Percentiles rank a stretch among this genome's conserved stretches.
phyloP scores from a whole-genome alignment of 2,888 invertebrate species.

The Cyclophora albipunctata region DNA sequence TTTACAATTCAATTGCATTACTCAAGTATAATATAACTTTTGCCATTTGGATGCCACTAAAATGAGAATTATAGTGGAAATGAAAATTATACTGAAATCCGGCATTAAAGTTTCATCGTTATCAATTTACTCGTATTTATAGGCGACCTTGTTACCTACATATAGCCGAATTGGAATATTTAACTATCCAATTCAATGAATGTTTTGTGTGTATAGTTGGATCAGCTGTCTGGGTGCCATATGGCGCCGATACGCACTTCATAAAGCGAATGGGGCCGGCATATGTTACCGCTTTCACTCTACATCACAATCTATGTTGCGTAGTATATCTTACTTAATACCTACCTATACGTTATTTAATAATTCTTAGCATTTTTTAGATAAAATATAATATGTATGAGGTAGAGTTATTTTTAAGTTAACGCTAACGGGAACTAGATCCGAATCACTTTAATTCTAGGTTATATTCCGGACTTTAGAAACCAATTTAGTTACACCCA shows the following conservation, averaged over 20 bases:
- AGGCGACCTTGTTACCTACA: constrained; percentile 17
- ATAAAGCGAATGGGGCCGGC: constrained; percentile 68
- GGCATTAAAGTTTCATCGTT: constrained; percentile 2
- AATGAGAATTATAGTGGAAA: too few relatives aligned
- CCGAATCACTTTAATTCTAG: too few relatives aligned
- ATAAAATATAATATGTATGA: too few relatives aligned
- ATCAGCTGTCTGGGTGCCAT: constrained; percentile 63
- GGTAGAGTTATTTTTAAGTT: too few relatives aligned
- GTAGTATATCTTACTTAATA: constrained; percentile 17
- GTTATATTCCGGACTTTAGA: too few relatives aligned
- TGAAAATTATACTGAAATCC: neutral
- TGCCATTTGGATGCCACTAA: too few relatives aligned
- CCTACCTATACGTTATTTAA: neutral
- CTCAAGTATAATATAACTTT: too few relatives aligned
- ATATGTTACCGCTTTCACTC: constrained; percentile 73
- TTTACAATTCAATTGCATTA: too few relatives aligned
- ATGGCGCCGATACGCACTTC: constrained; percentile 65
- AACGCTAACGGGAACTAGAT: too few relatives aligned
- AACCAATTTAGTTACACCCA: too few relatives aligned
- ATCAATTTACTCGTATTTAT: constrained; percentile 7
- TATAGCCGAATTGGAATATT: constrained; percentile 5
- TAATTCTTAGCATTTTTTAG: neutral
- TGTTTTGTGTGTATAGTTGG: constrained; percentile 32
- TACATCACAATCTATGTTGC: constrained; percentile 58
- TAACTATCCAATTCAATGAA: constrained; percentile 9